Evolutionary conservation across 2,113 vertebrate species (phyloP).

Genomic region (Pomatostomus ruficeps): DNA sequence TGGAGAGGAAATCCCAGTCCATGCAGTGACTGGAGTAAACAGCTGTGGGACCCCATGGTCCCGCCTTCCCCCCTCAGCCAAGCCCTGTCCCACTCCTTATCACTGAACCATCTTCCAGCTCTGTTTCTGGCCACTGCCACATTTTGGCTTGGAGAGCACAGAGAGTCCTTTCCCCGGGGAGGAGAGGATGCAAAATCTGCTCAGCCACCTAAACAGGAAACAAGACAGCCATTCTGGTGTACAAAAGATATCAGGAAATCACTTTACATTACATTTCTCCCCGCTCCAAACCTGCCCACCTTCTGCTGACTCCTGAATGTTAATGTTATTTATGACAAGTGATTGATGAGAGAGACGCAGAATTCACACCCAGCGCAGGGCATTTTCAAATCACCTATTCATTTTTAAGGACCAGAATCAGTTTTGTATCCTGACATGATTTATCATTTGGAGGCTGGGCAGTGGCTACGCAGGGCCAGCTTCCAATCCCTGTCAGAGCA

Average conservation of each 20-base stretch:
- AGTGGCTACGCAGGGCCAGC: neutral
- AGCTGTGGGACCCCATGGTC: neutral
- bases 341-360: constrained; percentile 48
- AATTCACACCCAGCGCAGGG: constrained; percentile 30
- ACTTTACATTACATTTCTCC: neutral
- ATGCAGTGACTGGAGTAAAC: neutral
- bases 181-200: neutral
- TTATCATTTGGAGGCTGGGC: constrained; percentile 42
- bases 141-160: neutral
- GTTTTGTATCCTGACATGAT: constrained; percentile 40
- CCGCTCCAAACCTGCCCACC: neutral
- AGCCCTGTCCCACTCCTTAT: neutral
- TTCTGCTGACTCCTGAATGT: constrained; percentile 42
- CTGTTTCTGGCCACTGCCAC: neutral
- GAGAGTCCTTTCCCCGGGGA: neutral
- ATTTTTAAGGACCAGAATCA: constrained; percentile 48
- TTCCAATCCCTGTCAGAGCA: constrained; percentile 10
- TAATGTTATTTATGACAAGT: constrained; percentile 54
- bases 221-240: neutral
- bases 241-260: constrained; percentile 21
- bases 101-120: neutral
- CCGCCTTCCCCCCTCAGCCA: neutral
- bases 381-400: constrained; percentile 62
- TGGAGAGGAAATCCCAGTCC: neutral
- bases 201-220: neutral